A percentile compares a stretch with the other conserved stretches of the same genome.
These are phyloP conservation scores for Ursus arctos DNA, from an alignment of 2,113 vertebrate genomes.

Conservation along the genomic window DNA sequence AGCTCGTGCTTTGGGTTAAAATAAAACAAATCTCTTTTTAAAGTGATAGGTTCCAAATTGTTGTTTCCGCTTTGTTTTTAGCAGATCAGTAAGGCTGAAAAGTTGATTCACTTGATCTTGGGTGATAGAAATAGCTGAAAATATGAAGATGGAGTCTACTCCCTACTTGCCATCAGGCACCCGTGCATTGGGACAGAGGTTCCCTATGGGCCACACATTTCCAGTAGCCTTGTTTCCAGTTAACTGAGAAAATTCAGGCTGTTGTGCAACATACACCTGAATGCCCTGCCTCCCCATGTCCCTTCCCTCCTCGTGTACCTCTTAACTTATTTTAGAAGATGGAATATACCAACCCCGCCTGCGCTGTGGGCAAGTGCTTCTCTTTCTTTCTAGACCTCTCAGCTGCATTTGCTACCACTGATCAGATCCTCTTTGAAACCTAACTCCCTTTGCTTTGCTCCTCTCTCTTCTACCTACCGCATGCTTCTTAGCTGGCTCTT, in stretches of 20 bases:
- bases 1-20: neutral
- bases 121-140: neutral
- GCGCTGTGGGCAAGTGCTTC: neutral
- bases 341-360: neutral
- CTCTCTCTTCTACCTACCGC: neutral
- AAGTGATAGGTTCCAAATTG: neutral
- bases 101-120: neutral
- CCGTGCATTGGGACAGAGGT: neutral
- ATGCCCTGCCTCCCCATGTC: neutral
- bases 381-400: neutral
- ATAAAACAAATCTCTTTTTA: neutral
- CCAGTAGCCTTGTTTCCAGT: neutral
- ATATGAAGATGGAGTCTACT: neutral
- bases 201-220: neutral
- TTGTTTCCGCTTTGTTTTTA: slow-evolving; percentile 22
- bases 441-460: neutral
- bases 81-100: neutral
- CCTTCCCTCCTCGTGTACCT: neutral
- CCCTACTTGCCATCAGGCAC: neutral
- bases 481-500: neutral
- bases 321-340: neutral
- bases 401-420: neutral
- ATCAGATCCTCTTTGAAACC: neutral
- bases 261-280: neutral
- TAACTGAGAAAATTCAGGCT: neutral